Evolutionary conservation across 2,888 invertebrate species (phyloP), one percentile per base, ranked within the genome.

Genomic region (Corbicula japonica): DNA sequence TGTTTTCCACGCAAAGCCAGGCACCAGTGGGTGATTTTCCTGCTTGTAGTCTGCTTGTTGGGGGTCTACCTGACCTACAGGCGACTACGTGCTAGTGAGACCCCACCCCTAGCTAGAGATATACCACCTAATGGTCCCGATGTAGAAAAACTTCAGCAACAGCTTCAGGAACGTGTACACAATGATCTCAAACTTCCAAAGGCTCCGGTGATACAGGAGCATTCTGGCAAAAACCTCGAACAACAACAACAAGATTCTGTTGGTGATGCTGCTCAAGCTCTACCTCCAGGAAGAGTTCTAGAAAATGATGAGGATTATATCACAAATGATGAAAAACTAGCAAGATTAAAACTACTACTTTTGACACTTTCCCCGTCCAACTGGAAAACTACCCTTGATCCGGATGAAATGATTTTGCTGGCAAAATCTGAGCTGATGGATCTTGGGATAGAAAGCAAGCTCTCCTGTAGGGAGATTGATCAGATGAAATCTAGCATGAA

Each of bases 381-480:
- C 69, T 91, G 90, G 91, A 88, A 86, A 44, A 69, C 68, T 5
- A 87, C 90, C 2, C 50, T 69, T 18, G 89, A 89, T 28, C 86
- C 90, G 1, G 90, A 89, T 75, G 91, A 90, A 62, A 86, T 89
- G 79, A 87, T 89, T 8, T 76, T 89, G 21, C 81, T 86, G 21
- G 75, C 88, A 15, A 89, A 89, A 41, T 72, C 85, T 6, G 76
- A 86, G 32, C 62, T 91, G 28, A 46, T 84, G 32, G 90, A 89
- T 41, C 70, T 89, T 6, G 84, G 84, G 4, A 68, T 89, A 3
- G 77, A 81, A 15, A 90, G 90, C 75, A 78, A 77, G 50, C 68
- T 90, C 62, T 80, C 88, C 8, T 91, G 91, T 82, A 81, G 84
- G 63, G 88, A 90, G 32, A 88, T 91, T 34, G 89, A 89, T 65